A percentile compares a stretch with the other conserved stretches of the same genome.
phyloP scores from a whole-genome alignment of 2,797 vertebrate species.

The Sebastes minor region DNA sequence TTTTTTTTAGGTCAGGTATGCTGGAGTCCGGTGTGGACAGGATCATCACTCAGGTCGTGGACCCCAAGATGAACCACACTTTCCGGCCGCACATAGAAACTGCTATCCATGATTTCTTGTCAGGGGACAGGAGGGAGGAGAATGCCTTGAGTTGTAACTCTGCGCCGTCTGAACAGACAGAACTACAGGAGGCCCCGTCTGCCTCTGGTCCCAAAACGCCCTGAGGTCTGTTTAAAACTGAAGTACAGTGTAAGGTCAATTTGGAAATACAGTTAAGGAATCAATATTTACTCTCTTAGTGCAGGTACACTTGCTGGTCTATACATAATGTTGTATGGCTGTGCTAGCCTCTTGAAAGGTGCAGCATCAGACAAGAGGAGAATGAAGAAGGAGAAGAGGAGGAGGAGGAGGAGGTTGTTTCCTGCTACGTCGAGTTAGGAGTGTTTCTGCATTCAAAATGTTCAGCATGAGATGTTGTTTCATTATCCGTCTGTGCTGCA shows the following conservation, averaged over 20 bases:
- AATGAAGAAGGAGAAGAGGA: not conserved
- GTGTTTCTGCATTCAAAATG: not conserved
- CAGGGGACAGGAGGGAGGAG: slow-evolving; percentile 90
- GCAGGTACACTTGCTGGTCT: slow-evolving; percentile 25
- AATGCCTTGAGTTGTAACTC: slow-evolving; percentile 67
- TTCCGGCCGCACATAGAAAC: slow-evolving; percentile 98
- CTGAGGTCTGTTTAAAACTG: slow-evolving; percentile 78
- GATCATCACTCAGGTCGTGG: slow-evolving; percentile 98
- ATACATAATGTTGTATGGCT: slow-evolving; percentile 1
- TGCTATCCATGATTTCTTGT: slow-evolving; percentile 95
- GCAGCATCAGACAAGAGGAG: not conserved
- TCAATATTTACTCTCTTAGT: slow-evolving; percentile 1
- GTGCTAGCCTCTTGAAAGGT: slow-evolving; percentile 5
- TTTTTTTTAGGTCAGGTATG: slow-evolving; percentile 91
- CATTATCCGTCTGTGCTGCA: slow-evolving; percentile 14
- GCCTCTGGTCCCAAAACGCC: slow-evolving; percentile 86
- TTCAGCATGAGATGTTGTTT: slow-evolving; percentile 13
- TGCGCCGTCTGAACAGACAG: slow-evolving; percentile 80
- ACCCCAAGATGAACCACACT: slow-evolving; percentile 98
- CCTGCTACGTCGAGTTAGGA: not conserved
- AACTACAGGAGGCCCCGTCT: slow-evolving; percentile 83
- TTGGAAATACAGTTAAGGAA: not conserved
- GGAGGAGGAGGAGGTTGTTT: not conserved
- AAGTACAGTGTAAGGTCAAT: not conserved
- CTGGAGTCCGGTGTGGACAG: slow-evolving; percentile 97